Base-by-base conservation (phyloP, 2,113 vertebrate genomes). In the Oncorhynchus tshawytscha region DNA sequence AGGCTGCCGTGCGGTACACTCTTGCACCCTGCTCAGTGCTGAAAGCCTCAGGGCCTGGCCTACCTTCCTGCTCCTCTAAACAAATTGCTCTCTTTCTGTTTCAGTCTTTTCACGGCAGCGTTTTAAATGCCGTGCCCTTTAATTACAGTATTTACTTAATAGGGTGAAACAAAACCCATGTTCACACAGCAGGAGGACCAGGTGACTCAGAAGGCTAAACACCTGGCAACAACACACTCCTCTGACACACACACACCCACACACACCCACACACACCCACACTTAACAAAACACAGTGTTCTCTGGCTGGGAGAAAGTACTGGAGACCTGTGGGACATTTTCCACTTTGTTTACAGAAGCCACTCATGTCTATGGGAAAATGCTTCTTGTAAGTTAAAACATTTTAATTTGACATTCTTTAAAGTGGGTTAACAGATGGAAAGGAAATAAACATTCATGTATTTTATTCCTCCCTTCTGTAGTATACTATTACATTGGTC, bases 121-220 rank as follows among this genome's bases (percentile, higher is more conserved):
- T 87, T 92, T 92, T 88, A 90, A 88, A 92, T 83, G 82, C 80
- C 16, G 75, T 82, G 80, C 83, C 86, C 89, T 92, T 88, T 92
- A 92, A 94, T 94, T 91, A 92, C 85, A 85, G 90, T 89, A 88
- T 92, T 93, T 90, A 91, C 90, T 92, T 92, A 91, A 91, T 91
- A 89, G 85, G 88, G 86, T 90, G 85, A 91, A 92, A 90, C 90
- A 91, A 91, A 91, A 91, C 78, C 80, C 54, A 27, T 86, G 82
- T 90, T 91, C 89, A 86, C 85, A 78, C 90, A 88, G 91, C 90
- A 77, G 87, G 88, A 88, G 84, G 78, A 84, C 82, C 89, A 90
- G 90, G 89, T 93, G 89, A 92, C 78, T 81, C 86, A 88, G 83
- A 78, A 85, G 87, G 89, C 91, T 78, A 92, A 89, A 91, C 88